phyloP scores from a whole-genome alignment of 1,140 invertebrate genomes.

The Mizuhopecten yessoensis region DNA sequence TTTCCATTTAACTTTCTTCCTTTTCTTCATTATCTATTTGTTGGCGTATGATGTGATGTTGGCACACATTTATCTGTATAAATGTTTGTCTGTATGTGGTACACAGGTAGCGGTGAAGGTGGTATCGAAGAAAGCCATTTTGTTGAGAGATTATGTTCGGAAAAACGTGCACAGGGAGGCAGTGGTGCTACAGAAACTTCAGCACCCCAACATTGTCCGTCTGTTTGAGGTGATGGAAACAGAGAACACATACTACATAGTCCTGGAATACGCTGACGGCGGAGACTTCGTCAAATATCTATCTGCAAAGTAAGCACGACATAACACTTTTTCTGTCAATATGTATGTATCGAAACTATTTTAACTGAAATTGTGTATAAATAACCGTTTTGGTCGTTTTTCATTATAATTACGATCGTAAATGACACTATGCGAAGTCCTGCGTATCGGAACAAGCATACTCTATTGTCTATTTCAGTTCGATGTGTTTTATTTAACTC shows the following conservation, averaged over 20 bases:
- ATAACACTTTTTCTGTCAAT: no score
- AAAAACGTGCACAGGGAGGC: conserved; percentile 79
- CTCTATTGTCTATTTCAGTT: no score
- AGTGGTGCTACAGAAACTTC: conserved; percentile 76
- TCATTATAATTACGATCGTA: no score
- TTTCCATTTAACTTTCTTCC: no score
- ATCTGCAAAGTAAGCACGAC: conserved; percentile 68
- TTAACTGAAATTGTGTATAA: no score
- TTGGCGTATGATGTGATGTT: not conserved
- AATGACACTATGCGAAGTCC: no score
- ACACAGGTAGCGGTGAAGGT: conserved; percentile 81
- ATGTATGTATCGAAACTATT: no score
- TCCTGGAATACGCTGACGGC: conserved; percentile 78
- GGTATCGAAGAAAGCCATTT: conserved; percentile 76
- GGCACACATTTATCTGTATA: not conserved
- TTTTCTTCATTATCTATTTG: not conserved
- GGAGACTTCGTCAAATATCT: conserved; percentile 78
- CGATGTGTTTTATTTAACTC: no score
- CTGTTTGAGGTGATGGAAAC: conserved; percentile 83
- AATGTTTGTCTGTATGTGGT: not conserved
- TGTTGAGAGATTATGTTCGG: conserved; percentile 75
- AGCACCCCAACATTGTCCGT: conserved; percentile 80
- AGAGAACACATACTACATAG: conserved; percentile 80
- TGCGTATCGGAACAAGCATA: no score
- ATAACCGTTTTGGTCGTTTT: no score